A percentile compares a stretch with the other conserved stretches of the same genome.
Conservation (phyloP, 2,888 invertebrate genomes). For the Agrotis ipsilon region DNA sequence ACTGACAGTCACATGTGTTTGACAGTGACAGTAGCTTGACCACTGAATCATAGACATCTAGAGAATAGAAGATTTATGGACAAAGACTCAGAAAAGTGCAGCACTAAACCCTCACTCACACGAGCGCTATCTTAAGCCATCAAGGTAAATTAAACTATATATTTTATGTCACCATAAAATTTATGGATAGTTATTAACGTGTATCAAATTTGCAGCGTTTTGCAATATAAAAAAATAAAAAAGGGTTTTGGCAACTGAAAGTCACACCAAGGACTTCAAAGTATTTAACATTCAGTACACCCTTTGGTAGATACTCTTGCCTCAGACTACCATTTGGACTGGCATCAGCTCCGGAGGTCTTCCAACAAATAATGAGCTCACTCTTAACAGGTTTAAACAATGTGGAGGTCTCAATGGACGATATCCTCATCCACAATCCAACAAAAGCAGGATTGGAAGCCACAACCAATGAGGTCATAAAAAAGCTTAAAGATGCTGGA, state of each 20-base stretch:
- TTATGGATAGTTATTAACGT: no score
- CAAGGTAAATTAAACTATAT: no score
- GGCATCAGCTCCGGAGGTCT: constrained; percentile 2
- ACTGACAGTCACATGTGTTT: constrained; percentile 13
- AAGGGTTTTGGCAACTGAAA: constrained; percentile 3
- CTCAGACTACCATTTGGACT: background rate
- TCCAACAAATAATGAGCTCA: constrained; percentile 1
- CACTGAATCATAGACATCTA: no score
- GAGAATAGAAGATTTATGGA: no score
- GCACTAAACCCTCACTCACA: no score
- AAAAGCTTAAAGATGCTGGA: background rate
- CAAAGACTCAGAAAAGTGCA: no score
- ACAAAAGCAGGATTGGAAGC: background rate
- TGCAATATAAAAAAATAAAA: no score
- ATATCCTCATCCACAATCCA: background rate
- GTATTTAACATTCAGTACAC: constrained; percentile 5
- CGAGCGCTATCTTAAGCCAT: no score
- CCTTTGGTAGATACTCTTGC: background rate
- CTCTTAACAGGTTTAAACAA: background rate
- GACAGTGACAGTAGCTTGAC: background rate
- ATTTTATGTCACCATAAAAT: no score
- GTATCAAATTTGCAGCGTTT: no score
- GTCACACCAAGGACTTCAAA: background rate
- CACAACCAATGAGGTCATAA: background rate
- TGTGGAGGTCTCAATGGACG: background rate